Evolutionary conservation across 1,140 invertebrate species (phyloP), one percentile per base, ranked within the genome.

Genomic region (Psilanteris sp.): DNA sequence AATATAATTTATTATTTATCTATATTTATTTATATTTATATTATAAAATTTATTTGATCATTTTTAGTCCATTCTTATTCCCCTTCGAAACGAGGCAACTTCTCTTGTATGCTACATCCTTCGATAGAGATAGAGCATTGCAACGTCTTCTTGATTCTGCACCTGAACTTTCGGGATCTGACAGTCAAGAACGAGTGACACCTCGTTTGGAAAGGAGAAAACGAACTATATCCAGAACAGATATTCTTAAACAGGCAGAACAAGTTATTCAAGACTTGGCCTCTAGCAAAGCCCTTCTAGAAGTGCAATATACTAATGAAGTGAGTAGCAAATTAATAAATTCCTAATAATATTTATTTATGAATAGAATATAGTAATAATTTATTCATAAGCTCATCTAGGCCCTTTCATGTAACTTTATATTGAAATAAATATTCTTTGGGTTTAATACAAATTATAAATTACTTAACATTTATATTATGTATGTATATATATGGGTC

Each of bases 281-380:
- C 1, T 93, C 94, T 72, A 96, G 96, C 7, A 95, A 97, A 89
- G 96, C 97, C 36, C 89, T 99, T 44, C 89, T 99, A 3, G 98
- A 99, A 91, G 94, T 97, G 78, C 96, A 98, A 89, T 99, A 99
- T 89, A 96, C 98, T 82, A 97, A 98, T 87, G 98, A 99, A 90
- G 93, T 94, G 61, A 66, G 0, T 24, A 48, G 8, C 3, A 26
- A 7, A 26, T n/a, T n/a, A n/a, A n/a, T n/a, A n/a, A n/a, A n/a
- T n/a, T n/a, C n/a, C n/a, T n/a, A n/a, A n/a, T n/a, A n/a, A n/a
- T n/a, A n/a, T n/a, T n/a, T n/a, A n/a, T n/a, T n/a, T n/a, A n/a
- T n/a, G n/a, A n/a, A n/a, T n/a, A n/a, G n/a, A n/a, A n/a, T n/a
- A n/a, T n/a, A n/a, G n/a, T n/a, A n/a, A n/a, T n/a, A n/a, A n/a